Evolutionary conservation across 2,113 vertebrate genomes (phyloP), one percentile per base, ranked within the genome.

Genomic region (Pseudorhombus dupliciocellatus): DNA sequence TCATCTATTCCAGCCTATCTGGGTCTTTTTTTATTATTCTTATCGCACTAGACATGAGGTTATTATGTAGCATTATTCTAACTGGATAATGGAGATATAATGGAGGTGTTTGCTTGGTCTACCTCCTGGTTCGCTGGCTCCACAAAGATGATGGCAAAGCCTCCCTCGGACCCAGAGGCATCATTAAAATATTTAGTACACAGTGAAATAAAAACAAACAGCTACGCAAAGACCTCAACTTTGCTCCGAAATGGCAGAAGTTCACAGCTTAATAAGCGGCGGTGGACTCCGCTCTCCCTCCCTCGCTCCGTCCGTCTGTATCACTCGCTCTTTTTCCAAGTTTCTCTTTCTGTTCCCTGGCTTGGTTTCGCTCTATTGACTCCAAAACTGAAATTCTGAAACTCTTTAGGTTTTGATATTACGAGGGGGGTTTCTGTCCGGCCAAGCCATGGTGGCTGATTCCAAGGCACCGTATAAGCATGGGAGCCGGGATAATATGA

Each of bases 401-500:
- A 83, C 75, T 80, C 40, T 75, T 56, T 28, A 34, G 52, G 58
- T 73, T 77, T 74, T 74, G 48, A 73, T 70, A 57, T 55, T 37
- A 22, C 54, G n/a, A 70, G 52, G 66, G 67, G 42, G 44, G 57
- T 48, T 79, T 69, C 61, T 64, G 77, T 69, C 30, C 25, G 1
- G 73, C 70, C 85, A 77, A 79, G 75, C 63, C 63, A 44, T 67
- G 28, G 53, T 81, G 71, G 73, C 46, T 57, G 61, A 61, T 65
- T 82, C 79, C 80, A 84, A 74, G 61, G 72, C 40, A 9, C 46
- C 46, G 10, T 21, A n/a, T 46, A 15, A 31, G 76, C 52, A 40
- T 63, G 52, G 65, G 68, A 55, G 61, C 53, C 71, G 34, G 56
- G 75, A 44, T 91, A 86, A 90, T 85, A 55, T 31, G 56, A 84